Percentiles rank a stretch among this genome's conserved stretches.
Conservation (phyloP, 2,888 invertebrate genomes). For the Lycia hirtaria region DNA sequence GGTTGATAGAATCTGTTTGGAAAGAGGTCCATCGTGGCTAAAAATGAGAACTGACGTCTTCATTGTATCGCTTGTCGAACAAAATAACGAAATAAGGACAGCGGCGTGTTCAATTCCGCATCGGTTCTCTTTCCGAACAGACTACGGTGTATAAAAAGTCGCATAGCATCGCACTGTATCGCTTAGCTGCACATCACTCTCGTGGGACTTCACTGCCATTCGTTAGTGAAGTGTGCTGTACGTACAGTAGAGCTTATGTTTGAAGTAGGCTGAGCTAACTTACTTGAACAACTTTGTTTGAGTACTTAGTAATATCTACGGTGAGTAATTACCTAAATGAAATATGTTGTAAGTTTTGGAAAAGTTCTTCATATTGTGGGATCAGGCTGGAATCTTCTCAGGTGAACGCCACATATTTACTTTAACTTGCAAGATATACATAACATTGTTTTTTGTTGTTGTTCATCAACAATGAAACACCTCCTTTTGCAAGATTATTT, state of each 20-base stretch:
- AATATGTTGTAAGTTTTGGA: conserved; percentile 1
- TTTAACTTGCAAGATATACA: too few relatives aligned
- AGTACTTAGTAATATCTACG: conserved; percentile 18
- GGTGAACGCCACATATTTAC: neutral
- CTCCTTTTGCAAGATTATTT: too few relatives aligned
- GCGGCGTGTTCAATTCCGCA: too few relatives aligned
- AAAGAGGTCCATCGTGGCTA: too few relatives aligned
- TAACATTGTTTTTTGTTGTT: too few relatives aligned
- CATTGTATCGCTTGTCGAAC: too few relatives aligned
- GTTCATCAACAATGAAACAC: too few relatives aligned
- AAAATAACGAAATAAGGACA: too few relatives aligned
- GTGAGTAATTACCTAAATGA: conserved; percentile 18
- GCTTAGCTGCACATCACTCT: neutral
- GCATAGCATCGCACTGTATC: neutral
- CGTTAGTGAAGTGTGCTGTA: neutral
- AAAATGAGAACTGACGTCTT: too few relatives aligned
- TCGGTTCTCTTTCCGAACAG: too few relatives aligned
- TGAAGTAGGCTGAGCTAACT: conserved; percentile 16
- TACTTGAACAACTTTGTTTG: conserved; percentile 16
- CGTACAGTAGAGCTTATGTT: too few relatives aligned
- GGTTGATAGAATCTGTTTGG: too few relatives aligned
- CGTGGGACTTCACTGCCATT: neutral
- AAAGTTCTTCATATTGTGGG: neutral
- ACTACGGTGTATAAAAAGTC: neutral
- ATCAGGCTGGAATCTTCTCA: neutral